Percentiles rank a stretch among this genome's conserved stretches.
phyloP scores from a whole-genome alignment of 1,140 invertebrate genomes.

The Sinonovacula constricta region DNA sequence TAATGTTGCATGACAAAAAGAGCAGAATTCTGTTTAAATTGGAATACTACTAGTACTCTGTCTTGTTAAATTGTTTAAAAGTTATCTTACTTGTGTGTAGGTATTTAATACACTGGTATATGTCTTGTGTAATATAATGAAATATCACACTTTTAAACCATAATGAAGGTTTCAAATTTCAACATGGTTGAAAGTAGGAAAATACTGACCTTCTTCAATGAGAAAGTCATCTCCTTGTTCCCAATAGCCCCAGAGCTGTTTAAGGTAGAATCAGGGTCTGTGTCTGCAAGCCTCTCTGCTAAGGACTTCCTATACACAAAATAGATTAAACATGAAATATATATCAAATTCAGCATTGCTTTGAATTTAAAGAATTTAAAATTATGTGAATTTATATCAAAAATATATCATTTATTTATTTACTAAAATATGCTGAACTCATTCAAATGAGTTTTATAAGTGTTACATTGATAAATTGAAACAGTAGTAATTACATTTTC shows the following conservation, averaged over 20 bases:
- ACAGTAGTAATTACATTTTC: not conserved
- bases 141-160: too few species aligned
- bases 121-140: too few species aligned
- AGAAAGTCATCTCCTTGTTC: slow-evolving; percentile 90
- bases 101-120: too few species aligned
- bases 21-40: too few species aligned
- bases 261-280: slow-evolving; percentile 81
- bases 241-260: slow-evolving; percentile 82
- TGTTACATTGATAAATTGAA: not conserved
- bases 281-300: slow-evolving; percentile 84
- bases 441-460: too few species aligned
- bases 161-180: too few species aligned
- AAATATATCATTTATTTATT: not conserved
- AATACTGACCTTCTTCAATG: slow-evolving; percentile 81
- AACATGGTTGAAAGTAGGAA: too few species aligned
- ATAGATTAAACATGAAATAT: slow-evolving; percentile 26
- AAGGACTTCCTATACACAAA: slow-evolving; percentile 83
- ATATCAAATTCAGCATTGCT: not conserved
- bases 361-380: not conserved
- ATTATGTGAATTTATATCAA: not conserved
- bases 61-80: too few species aligned
- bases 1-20: too few species aligned
- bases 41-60: too few species aligned
- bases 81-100: too few species aligned
- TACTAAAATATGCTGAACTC: too few species aligned